phyloP scores from a whole-genome alignment of 2,113 vertebrate genomes.

The Poeciliopsis retropinna region DNA sequence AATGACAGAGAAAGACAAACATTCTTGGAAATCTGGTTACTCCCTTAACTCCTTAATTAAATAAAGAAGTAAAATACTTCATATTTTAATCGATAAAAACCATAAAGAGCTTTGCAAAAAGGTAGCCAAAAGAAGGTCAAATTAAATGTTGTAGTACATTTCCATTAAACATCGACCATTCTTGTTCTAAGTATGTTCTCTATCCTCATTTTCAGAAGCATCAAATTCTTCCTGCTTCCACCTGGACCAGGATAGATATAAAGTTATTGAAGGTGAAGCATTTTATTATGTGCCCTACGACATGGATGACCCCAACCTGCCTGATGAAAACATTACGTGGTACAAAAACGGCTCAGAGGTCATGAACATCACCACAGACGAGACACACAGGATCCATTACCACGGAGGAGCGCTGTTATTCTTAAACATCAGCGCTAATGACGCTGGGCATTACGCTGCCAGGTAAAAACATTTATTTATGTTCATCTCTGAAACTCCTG shows the following conservation, averaged over 20 bases:
- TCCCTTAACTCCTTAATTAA: too few relatives aligned
- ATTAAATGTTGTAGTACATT: neutral
- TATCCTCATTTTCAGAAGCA: conserved; percentile 6
- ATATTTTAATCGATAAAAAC: neutral
- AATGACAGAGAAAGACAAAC: neutral
- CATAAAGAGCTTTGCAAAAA: neutral
- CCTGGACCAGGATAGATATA: fast-evolving
- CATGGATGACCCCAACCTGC: fast-evolving
- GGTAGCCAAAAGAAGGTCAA: neutral
- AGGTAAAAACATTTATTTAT: conserved; percentile 29
- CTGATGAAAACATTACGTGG: conserved; percentile 21
- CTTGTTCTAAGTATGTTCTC: neutral
- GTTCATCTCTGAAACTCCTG: too few relatives aligned
- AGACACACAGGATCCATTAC: conserved; percentile 28
- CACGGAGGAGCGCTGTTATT: conserved; percentile 24
- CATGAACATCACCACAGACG: conserved; percentile 13
- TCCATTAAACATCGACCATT: too few relatives aligned
- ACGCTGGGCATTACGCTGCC: conserved; percentile 44
- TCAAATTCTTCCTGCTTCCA: fast-evolving
- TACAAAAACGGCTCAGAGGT: neutral
- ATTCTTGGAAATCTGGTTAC: neutral
- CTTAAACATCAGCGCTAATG: conserved; percentile 6
- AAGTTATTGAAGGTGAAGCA: conserved; percentile 29
- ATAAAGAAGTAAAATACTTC: too few relatives aligned
- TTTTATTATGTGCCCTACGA: neutral